Percentiles rank a stretch among this genome's conserved stretches.
Evolutionary conservation across 2,888 invertebrate species (phyloP).

Genomic region (Cheilosia soror): DNA sequence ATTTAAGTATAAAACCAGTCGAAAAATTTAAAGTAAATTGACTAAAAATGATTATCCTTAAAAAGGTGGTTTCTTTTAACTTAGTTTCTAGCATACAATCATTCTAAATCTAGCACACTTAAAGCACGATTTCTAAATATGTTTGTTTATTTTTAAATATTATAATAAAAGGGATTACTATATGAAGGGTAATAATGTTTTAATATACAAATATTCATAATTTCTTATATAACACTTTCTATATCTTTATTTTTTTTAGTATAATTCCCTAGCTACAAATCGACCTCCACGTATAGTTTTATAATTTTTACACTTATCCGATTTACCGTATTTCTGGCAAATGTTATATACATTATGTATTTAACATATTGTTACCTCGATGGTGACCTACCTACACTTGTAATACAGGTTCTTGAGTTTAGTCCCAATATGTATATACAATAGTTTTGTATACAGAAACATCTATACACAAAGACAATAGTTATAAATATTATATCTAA

Average conservation of each 20-base stretch:
- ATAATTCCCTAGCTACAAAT: slow-evolving; percentile 69
- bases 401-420: slow-evolving; percentile 42
- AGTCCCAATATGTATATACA: slow-evolving; percentile 50
- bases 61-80: slow-evolving; percentile 21
- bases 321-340: slow-evolving; percentile 27
- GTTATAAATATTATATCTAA: slow-evolving; percentile 36
- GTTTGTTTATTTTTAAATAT: slow-evolving; percentile 31
- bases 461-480: slow-evolving; percentile 2
- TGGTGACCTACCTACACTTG: slow-evolving; percentile 27
- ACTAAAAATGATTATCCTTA: slow-evolving; percentile 24
- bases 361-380: slow-evolving; percentile 24
- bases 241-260: slow-evolving; percentile 38
- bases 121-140: slow-evolving; percentile 62
- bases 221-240: slow-evolving; percentile 30
- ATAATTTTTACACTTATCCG: slow-evolving; percentile 61
- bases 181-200: slow-evolving; percentile 34
- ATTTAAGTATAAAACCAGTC: neutral
- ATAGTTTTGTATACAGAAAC: slow-evolving; percentile 8
- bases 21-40: neutral
- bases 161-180: slow-evolving; percentile 41
- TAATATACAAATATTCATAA: slow-evolving; percentile 57
- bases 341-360: slow-evolving; percentile 15
- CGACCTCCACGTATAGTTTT: slow-evolving; percentile 43
- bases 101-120: slow-evolving; percentile 67
- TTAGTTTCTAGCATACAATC: slow-evolving; percentile 44